Evolutionary conservation across 2,113 vertebrate species (phyloP), one percentile per base, ranked within the genome.

Genomic region (Alouatta palliata): DNA sequence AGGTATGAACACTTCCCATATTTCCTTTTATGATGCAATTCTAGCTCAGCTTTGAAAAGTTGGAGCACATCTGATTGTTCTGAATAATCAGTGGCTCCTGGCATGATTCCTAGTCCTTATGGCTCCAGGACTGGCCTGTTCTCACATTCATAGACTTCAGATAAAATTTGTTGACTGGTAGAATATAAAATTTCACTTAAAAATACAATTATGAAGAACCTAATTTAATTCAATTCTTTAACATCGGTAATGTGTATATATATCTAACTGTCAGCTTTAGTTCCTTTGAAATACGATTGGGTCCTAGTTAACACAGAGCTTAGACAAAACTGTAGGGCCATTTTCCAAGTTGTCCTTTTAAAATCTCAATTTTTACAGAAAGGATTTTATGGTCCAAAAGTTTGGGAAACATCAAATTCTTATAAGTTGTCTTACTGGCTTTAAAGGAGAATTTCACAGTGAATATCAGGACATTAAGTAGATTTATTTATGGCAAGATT

Each of bases 111-210:
- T 49, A 20, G 43, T 32, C 71, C 52, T 43, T 11, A 4, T 49
- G 89, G 49, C 94, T 93, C 92, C 21, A 30, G 43, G 19, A n/a
- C 94, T 32, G 61, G 40, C 27, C 82, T 37, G 6, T 27, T 56
- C 66, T 86, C 37, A 52, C 12, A 37, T 35, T 61, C 66, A 12
- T 9, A 43, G 76, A 37, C 32, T 84, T 96, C 87, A 47, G 23
- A 93, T 86, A 70, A 92, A 84, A n/a, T 71, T 52, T 89, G 83
- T 66, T 86, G 86, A 82, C 75, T 8, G 40, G 75, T 10, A 56
- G 92, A 70, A 93, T 88, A 58, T 76, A 71, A 90, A 80, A 93
- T 77, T 93, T 85, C 56, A 49, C 86, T 88, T 92, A 85, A 91
- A 95, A 91, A 56, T 49, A 77, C 14, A 88, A 68, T 95, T 79